phyloP scores from a whole-genome alignment of 2,888 invertebrate species.

The Spisula solida region DNA sequence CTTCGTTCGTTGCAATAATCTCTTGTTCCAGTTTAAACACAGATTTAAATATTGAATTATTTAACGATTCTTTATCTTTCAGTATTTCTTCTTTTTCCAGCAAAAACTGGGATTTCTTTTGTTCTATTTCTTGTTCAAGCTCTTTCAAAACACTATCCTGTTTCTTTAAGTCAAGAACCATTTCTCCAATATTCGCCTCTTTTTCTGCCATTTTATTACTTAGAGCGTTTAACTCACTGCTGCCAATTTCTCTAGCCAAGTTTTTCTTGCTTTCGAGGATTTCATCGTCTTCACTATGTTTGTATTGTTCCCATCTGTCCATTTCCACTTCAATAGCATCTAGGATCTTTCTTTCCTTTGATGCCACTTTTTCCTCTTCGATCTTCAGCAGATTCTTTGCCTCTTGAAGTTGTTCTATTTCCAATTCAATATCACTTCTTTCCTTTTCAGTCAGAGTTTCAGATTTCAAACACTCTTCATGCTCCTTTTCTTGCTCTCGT shows the following conservation, averaged over 20 bases:
- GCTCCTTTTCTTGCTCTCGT: slow-evolving; percentile 69
- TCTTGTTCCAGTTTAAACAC: slow-evolving; percentile 67
- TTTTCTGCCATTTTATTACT: slow-evolving; percentile 66
- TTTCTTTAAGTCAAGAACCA: slow-evolving; percentile 56
- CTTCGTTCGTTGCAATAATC: slow-evolving; percentile 75
- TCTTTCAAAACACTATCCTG: slow-evolving; percentile 55
- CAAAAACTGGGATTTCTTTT: slow-evolving; percentile 47
- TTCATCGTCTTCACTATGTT: slow-evolving; percentile 82
- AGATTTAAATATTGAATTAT: slow-evolving; percentile 57
- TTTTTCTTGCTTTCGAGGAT: slow-evolving; percentile 88
- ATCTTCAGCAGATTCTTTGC: slow-evolving; percentile 75
- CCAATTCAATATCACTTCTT: slow-evolving; percentile 70
- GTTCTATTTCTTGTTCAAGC: slow-evolving; percentile 58
- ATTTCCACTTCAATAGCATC: slow-evolving; percentile 81
- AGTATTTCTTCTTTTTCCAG: slow-evolving; percentile 60
- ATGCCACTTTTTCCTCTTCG: slow-evolving; percentile 78
- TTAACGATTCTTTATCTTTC: slow-evolving; percentile 58
- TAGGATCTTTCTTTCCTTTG: slow-evolving; percentile 77
- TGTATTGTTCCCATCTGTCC: slow-evolving; percentile 89
- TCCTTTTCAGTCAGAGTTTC: slow-evolving; percentile 67
- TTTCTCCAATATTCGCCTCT: slow-evolving; percentile 56
- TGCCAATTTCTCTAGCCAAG: slow-evolving; percentile 85
- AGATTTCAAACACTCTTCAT: slow-evolving; percentile 55
- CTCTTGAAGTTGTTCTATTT: slow-evolving; percentile 76
- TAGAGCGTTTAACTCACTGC: slow-evolving; percentile 64